Evolutionary conservation across 2,797 vertebrate species (phyloP), one percentile per base, ranked within the genome.

Genomic region (Pygocentrus nattereri): DNA sequence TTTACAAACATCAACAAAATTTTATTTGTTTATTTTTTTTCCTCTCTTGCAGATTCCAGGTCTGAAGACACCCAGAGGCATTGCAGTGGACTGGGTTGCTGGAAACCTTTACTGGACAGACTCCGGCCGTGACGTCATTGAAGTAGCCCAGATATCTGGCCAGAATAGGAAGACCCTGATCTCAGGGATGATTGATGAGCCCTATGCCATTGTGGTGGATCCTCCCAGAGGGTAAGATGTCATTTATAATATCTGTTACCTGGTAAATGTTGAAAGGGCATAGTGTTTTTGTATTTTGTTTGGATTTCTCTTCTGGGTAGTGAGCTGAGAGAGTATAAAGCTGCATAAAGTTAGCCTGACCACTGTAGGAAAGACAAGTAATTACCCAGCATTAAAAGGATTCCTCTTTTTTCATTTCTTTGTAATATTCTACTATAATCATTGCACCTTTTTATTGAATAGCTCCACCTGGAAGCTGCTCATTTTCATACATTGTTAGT

Each of bases 71-170:
- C 98, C 98, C 0, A 94, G 97, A 47, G 98, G 98, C 3, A 97
- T 99, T 0, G 98, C 98, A 1, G 93, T 99, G 0, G 98, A 99
- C 90, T 99, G 98, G 98, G 97, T 99, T 47, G 97, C 97, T 0
- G 96, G 96, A 31, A 99, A 99, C 85, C 94, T 99, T 81, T 99
- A 99, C 93, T 99, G 98, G 98, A 99, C 98, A 0, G 98, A 99
- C 91, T 97, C 97, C 0, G 98, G 97, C 62, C 94, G 98, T 0
- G 97, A 99, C 0, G 98, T 99, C 13, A 98, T 99, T 0, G 97
- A 99, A 87, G 98, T 99, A 88, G 97, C 97, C 0, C 97, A 98
- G 86, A 96, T 99, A 93, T 96, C 96, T 0, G 98, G 98, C 21
- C 96, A 97, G 87, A 94, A 99, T 76, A 95, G 96, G 89, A 99